Base-by-base conservation (phyloP, 2,113 vertebrate species). In the Myodes glareolus region DNA sequence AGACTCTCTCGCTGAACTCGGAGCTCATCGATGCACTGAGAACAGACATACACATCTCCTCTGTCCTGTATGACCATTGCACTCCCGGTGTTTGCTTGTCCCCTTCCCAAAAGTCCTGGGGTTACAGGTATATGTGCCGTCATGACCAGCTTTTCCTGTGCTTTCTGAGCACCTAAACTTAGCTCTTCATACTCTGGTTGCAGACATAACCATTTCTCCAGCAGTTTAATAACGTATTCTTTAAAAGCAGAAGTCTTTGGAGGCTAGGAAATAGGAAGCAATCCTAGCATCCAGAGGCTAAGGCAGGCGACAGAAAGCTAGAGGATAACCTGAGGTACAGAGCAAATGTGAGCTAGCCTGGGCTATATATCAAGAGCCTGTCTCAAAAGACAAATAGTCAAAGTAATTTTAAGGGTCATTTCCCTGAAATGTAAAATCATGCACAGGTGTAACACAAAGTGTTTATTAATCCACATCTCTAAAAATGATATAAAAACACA, bases 361-460 rank as follows among this genome's bases (percentile, higher is more conserved):
- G 36, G 23, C 11, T 73, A 73, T 17, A 55, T 36, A 55, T 29
- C 23, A 72, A 88, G 47, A 39, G n/a, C 36, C 36, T 73, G 47
- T 55, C 67, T 55, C 50, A 9, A 45, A 33, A 25, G 67, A 11
- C 72, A n/a, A 63, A 65, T 11, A 84, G 52, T 5, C 50, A 52
- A 70, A 52, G 19, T 88, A n/a, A 14, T 88, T 23, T 87, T 68
- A 95, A 75, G 90, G 0, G 10, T 27, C 0, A 36, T 23, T 86
- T 81, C 86, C 19, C 76, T 91, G 14, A 50, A 85, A n/a, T 95
- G 10, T 31, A 85, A 89, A 96, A 13, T 8, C 88, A 78, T 76
- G 0, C 88, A 36, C 8, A 94, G 23, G 36, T 61, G 29, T 65
- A 85, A 47, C 42, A 36, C 10, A 70, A 78, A 96, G 92, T 91